Percentiles rank a stretch among this genome's conserved stretches.
phyloP scores from a whole-genome alignment of 2,888 invertebrate genomes.

The Fabriciana adippe region DNA sequence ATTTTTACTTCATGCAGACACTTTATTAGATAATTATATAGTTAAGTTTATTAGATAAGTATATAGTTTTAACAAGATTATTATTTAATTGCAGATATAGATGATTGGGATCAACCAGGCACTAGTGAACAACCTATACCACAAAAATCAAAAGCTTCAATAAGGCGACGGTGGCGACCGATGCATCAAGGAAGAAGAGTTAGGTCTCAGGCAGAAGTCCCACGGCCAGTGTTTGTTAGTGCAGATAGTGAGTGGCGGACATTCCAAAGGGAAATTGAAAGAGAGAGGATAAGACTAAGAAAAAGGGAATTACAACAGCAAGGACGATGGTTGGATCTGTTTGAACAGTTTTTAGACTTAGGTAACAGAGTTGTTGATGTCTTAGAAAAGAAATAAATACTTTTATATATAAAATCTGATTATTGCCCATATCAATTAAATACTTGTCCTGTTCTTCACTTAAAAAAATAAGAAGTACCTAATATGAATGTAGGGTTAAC shows the following conservation, averaged over 20 bases:
- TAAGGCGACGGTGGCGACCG: slow-evolving; percentile 12
- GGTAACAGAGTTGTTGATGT: slow-evolving; percentile 22
- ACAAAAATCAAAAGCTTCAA: slow-evolving; percentile 9
- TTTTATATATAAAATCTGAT: background rate
- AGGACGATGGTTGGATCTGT: slow-evolving; percentile 18
- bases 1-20: background rate
- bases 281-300: slow-evolving; percentile 16
- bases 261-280: slow-evolving; percentile 20
- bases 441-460: background rate
- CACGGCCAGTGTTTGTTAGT: slow-evolving; percentile 5
- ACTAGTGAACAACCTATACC: slow-evolving; percentile 12
- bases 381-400: slow-evolving; percentile 17
- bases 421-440: background rate
- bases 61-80: background rate
- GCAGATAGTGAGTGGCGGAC: slow-evolving; percentile 12
- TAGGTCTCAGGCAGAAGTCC: background rate
- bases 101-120: slow-evolving; percentile 11
- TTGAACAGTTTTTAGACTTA: slow-evolving; percentile 19
- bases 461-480: background rate
- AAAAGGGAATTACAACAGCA: slow-evolving; percentile 18
- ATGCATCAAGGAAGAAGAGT: slow-evolving; percentile 1
- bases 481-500: background rate
- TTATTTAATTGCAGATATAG: slow-evolving; percentile 8
- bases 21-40: background rate
- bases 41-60: too few species aligned